Evolutionary conservation across 92 coral and sea anemone species (phyloP), one percentile per base, ranked within the genome.

Genomic region (Ricordea florida): DNA sequence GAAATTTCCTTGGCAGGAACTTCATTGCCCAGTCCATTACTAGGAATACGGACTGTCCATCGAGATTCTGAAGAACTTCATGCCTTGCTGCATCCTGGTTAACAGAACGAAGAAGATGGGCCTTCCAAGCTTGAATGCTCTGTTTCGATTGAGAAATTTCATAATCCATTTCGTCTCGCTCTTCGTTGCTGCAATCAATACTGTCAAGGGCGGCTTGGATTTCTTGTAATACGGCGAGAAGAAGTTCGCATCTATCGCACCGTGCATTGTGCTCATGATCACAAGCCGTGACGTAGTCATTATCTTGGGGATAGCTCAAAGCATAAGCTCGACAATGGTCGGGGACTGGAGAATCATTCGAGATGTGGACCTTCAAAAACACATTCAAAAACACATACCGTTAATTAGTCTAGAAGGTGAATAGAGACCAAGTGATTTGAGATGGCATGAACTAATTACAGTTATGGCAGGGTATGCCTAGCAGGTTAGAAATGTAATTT

Each of bases 91-190:
- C 57, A 29, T 80, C 92, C 51, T 87, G 87, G 58, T 87, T 87
- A 37, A 87, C 62, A 40, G 73, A 43, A 24, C 92, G 84, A n/a
- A 87, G 86, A 14, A 81, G 49, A 72, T 87, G 92, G 29, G 92
- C 87, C 64, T 87, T 81, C 91, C 86, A 85, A 14, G 86, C 78
- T 51, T 85, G 64, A 25, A 79, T 56, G 47, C 63, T 62, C 38
- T 81, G 62, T 53, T 42, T 68, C 5, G 79, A 66, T 53, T 80
- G 86, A 10, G 28, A 58, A 33, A 85, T 46, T 21, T 58, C 72
- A 51, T 68, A 85, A 52, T 70, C 72, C 47, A 85, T 69, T 35
- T 85, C 90, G 33, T n/a, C n/a, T n/a, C n/a, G n/a, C 78, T 79
- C 90, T 72, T 85, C 90, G 20, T 16, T 62, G 33, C 44, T 10